These are phyloP conservation scores for Micropoecilia bifurca DNA, from an alignment of 2,797 vertebrate genomes.

Conservation along the genomic window DNA sequence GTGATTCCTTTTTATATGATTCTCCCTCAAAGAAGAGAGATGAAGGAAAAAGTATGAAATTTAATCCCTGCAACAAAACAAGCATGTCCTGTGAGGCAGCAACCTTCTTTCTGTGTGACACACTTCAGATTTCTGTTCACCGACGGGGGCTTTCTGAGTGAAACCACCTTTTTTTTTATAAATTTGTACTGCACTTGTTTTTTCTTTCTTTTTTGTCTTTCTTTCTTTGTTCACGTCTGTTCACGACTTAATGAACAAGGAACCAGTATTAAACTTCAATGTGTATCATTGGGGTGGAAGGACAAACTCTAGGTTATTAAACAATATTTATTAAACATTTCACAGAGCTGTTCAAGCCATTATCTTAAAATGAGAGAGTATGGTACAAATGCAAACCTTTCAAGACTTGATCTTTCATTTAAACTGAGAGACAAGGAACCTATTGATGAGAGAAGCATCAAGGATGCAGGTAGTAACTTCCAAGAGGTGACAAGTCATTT, in stretches of 20 bases:
- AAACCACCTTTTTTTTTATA: constrained; percentile 19
- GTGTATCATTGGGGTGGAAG: not conserved
- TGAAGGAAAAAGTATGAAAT: constrained; percentile 50
- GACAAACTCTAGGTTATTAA: not conserved
- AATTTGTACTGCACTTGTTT: constrained; percentile 28
- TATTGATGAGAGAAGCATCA: not conserved
- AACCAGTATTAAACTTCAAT: not conserved
- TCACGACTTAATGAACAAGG: not conserved
- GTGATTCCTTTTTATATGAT: constrained; percentile 32
- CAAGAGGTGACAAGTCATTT: not conserved
- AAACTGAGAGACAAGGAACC: not conserved
- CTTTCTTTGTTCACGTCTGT: not conserved
- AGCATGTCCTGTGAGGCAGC: constrained; percentile 45
- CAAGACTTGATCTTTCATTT: not conserved
- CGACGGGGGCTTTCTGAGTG: constrained; percentile 26
- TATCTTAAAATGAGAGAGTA: not conserved
- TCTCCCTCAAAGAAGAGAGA: constrained; percentile 26
- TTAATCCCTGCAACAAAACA: constrained; percentile 56
- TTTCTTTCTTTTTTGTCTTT: constrained; percentile 8
- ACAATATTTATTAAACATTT: not conserved
- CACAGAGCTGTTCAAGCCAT: not conserved
- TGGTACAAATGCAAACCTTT: not conserved
- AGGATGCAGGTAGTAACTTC: not conserved
- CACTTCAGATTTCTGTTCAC: constrained; percentile 43
- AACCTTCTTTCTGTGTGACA: constrained; percentile 39